Base-by-base conservation (phyloP, 2,797 vertebrate species). In the Dryobates pubescens region DNA sequence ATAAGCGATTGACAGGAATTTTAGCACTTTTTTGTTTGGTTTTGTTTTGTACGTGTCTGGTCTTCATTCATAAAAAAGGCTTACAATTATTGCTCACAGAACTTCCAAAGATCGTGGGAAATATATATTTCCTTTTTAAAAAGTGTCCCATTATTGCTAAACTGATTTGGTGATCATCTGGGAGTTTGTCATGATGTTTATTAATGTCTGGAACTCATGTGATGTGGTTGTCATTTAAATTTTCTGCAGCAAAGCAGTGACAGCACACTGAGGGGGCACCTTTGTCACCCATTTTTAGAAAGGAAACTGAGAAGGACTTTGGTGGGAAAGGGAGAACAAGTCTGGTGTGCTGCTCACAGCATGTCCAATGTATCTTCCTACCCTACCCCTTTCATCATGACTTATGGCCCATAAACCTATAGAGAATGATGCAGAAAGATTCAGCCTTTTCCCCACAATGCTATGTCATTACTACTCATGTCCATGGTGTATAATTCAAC, bases 1-100 rank as follows among this genome's bases (percentile, higher is more conserved):
- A 87, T 67, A 77, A 86, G 5, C 38, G 30, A 81, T 67, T 88
- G 51, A 76, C 27, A 76, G 82, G 67, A 86, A 89, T 59, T 54
- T 89, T 41, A 86, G 14, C 41, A 65, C 19, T 88, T 51, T 51
- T 51, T 51, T 51, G 23, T 51, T 24, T 38, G 38, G 38, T 13
- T 22, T 47, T 43, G 56, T 68, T 89, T 93, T 89, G 88, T 68
- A 45, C 76, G 13, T 5, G 14, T 64, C 75, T 71, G 51, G 24
- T 47, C 23, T 88, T 83, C 27, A 45, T 82, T 86, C 3, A 18
- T 69, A 77, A 78, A 82, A 79, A 82, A 45, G 34, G 36, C 27
- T 81, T 86, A 63, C 47, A 87, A 75, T 72, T 67, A n/a, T 70
- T 83, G 38, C 26, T 92, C 11, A 59, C 30, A 34, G 83, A 67